phyloP scores from a whole-genome alignment of 1,140 invertebrate genomes.

The Bombus picipes region DNA sequence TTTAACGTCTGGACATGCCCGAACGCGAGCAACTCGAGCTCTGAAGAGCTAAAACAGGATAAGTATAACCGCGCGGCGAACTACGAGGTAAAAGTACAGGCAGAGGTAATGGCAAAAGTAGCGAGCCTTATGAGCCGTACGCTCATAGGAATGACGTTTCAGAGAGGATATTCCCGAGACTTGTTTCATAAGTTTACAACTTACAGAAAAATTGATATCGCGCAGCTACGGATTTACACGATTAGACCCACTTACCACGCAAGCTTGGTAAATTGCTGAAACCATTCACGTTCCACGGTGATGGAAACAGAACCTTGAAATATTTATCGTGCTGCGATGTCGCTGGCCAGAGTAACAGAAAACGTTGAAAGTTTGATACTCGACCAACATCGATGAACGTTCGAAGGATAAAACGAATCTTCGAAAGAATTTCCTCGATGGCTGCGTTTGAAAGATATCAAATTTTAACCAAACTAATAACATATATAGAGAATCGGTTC shows the following conservation, averaged over 20 bases:
- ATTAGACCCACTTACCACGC: not conserved
- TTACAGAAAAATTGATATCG: not conserved
- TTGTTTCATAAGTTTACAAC: conserved; percentile 13
- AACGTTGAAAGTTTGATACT: not conserved
- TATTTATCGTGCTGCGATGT: not conserved
- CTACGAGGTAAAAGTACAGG: not conserved
- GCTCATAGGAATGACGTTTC: not conserved
- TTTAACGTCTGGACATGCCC: not conserved
- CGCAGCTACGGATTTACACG: not conserved
- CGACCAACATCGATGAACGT: too few species aligned
- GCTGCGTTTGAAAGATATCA: too few species aligned
- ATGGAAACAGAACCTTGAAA: not conserved
- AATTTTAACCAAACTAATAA: too few species aligned
- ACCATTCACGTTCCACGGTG: not conserved
- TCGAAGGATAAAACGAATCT: too few species aligned
- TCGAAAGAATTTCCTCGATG: too few species aligned
- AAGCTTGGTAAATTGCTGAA: not conserved
- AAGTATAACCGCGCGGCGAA: not conserved
- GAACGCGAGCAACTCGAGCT: not conserved
- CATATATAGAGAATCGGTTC: too few species aligned
- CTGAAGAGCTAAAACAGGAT: not conserved
- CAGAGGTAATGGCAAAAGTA: not conserved
- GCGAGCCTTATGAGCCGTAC: not conserved
- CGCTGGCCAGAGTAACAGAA: not conserved
- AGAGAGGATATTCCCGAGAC: not conserved